Conservation (phyloP, 2,113 vertebrate species). For the Laticauda colubrina region DNA sequence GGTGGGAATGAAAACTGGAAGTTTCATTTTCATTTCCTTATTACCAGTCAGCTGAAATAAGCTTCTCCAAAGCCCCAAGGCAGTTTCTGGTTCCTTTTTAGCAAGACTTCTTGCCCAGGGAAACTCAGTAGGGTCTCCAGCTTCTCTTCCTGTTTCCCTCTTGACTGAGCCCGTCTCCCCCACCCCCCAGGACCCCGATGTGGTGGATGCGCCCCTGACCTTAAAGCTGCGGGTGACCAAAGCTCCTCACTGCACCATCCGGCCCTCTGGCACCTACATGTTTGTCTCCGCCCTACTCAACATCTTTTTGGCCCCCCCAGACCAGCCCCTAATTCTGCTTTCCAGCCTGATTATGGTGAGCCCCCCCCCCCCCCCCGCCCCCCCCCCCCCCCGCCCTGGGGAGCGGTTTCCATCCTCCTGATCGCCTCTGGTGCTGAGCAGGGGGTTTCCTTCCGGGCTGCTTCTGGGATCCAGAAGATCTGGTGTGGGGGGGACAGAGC, state of each 20-base stretch:
- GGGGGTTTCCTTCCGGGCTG: neutral
- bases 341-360: slow-evolving; percentile 92
- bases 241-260: slow-evolving; percentile 82
- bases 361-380: too few species aligned
- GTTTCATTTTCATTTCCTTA: neutral
- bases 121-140: neutral
- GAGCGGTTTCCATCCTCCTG: neutral
- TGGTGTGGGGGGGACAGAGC: neutral
- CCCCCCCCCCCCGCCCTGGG: neutral
- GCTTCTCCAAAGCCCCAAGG: neutral
- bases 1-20: neutral
- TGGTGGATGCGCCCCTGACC: slow-evolving; percentile 81
- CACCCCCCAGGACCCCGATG: slow-evolving; percentile 68
- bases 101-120: neutral
- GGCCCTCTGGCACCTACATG: slow-evolving; percentile 80
- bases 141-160: too few species aligned
- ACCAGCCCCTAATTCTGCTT: slow-evolving; percentile 74
- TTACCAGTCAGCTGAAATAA: neutral
- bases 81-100: neutral
- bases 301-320: slow-evolving; percentile 75
- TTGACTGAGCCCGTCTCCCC: rapidly evolving
- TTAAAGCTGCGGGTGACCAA: slow-evolving; percentile 76
- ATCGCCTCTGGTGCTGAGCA: neutral
- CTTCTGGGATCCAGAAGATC: neutral
- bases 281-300: slow-evolving; percentile 79